Evolutionary conservation across 2,797 vertebrate species (phyloP).

Genomic region (Phoxinus dragarum): DNA sequence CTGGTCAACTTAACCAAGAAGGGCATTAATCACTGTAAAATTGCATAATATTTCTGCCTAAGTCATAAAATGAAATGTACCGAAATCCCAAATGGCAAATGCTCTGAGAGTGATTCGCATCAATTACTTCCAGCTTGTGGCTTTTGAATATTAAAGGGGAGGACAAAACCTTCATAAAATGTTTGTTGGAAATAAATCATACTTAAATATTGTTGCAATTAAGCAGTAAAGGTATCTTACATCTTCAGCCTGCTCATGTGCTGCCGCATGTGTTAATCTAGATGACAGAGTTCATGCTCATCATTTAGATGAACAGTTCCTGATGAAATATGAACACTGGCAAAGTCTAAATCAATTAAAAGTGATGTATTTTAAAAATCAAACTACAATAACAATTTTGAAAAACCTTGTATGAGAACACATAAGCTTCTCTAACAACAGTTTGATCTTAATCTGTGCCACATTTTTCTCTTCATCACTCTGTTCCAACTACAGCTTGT

Average conservation of each 20-base stretch:
- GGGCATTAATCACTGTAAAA: constrained; percentile 60
- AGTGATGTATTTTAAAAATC: background rate
- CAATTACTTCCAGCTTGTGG: constrained; percentile 32
- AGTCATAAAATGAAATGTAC: constrained; percentile 52
- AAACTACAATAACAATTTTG: background rate
- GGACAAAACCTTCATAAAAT: constrained; percentile 36
- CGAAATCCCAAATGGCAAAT: constrained; percentile 46
- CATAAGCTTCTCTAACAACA: background rate
- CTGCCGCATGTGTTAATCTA: constrained; percentile 17
- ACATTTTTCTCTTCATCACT: background rate
- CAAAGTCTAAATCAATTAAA: constrained; percentile 16
- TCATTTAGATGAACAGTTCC: background rate
- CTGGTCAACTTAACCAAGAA: constrained; percentile 48
- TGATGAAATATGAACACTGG: constrained; percentile 9
- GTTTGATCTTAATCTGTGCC: background rate
- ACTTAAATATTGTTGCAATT: constrained; percentile 23
- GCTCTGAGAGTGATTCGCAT: constrained; percentile 42
- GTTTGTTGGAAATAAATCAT: constrained; percentile 28
- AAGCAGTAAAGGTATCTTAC: background rate
- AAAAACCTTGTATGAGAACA: background rate
- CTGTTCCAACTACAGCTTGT: background rate
- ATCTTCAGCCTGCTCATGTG: background rate
- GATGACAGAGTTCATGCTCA: constrained; percentile 2
- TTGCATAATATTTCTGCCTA: constrained; percentile 59
- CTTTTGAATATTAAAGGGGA: constrained; percentile 30